Conservation (phyloP, 2,113 vertebrate genomes). For the Brachypteracias leptosomus region DNA sequence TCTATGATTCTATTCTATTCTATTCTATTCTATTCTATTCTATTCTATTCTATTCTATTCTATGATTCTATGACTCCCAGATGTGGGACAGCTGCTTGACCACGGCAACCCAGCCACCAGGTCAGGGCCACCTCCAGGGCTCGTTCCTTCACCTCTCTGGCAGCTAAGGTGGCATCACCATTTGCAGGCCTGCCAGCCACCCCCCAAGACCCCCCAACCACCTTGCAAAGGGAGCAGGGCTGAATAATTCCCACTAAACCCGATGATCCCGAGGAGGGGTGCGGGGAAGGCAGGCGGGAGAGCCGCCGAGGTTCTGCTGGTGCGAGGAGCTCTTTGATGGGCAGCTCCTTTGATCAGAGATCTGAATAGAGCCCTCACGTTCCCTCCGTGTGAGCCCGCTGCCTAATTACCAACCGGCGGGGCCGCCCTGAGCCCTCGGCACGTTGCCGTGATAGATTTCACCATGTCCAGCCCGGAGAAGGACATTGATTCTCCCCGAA, state of each 20-base stretch:
- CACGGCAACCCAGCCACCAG: neutral
- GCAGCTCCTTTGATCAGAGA: constrained; percentile 65
- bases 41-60: neutral
- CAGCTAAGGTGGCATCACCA: neutral
- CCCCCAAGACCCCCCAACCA: fast-evolving
- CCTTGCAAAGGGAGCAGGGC: neutral
- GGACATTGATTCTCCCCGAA: constrained; percentile 62
- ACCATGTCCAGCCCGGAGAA: constrained; percentile 33
- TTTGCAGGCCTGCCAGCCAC: neutral
- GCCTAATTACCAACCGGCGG: constrained; percentile 57
- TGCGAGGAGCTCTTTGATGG: constrained; percentile 59
- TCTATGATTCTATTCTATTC: neutral
- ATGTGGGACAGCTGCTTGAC: neutral
- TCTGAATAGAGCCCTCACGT: constrained; percentile 64
- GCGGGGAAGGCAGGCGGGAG: neutral
- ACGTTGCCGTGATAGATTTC: constrained; percentile 62
- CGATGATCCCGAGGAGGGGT: neutral
- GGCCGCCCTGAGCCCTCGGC: constrained; percentile 17
- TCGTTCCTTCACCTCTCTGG: neutral
- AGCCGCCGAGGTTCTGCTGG: neutral
- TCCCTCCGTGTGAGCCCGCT: constrained; percentile 25
- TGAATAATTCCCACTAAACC: neutral
- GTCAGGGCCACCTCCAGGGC: neutral
- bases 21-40: neutral
- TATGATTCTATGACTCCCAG: neutral